A percentile compares a stretch with the other conserved stretches of the same genome.
Conservation (phyloP, 1,140 invertebrate genomes). For the Dolichoris vasculosae region DNA sequence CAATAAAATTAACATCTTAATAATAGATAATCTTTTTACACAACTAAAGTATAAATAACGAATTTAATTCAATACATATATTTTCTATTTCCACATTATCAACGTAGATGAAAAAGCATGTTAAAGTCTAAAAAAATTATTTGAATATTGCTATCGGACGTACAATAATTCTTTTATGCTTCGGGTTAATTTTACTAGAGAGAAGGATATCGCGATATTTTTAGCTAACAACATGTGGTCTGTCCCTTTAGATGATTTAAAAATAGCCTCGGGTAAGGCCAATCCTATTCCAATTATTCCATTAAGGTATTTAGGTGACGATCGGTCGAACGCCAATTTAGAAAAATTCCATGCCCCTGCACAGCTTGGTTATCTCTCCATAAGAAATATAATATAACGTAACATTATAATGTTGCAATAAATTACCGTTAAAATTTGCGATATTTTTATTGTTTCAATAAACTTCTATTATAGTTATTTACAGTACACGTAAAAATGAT, state of each 20-base stretch:
- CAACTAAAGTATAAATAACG: too few relatives aligned
- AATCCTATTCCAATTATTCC: constrained; percentile 73
- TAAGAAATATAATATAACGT: background rate
- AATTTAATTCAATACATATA: too few relatives aligned
- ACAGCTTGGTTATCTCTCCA: constrained; percentile 2
- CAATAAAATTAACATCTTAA: too few relatives aligned
- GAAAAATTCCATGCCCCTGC: constrained; percentile 69
- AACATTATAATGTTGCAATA: background rate
- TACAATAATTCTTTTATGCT: background rate
- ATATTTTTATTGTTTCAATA: too few relatives aligned
- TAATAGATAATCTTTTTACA: too few relatives aligned
- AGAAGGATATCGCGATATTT: constrained; percentile 62
- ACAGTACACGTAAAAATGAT: too few relatives aligned
- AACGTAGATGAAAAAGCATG: too few relatives aligned
- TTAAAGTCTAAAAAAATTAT: background rate
- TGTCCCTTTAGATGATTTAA: constrained; percentile 68
- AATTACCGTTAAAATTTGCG: background rate
- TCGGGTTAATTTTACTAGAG: background rate
- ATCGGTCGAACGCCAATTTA: constrained; percentile 72
- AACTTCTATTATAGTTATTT: too few relatives aligned
- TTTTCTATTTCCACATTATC: too few relatives aligned
- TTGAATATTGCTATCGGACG: background rate
- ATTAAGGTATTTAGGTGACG: constrained; percentile 74
- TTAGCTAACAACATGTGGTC: constrained; percentile 69
- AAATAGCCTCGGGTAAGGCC: constrained; percentile 70